Percentiles rank a stretch among this genome's conserved stretches.
These are phyloP conservation scores for Drosophila mettleri DNA, from an alignment of 2,888 invertebrate genomes.

Conservation along the genomic window DNA sequence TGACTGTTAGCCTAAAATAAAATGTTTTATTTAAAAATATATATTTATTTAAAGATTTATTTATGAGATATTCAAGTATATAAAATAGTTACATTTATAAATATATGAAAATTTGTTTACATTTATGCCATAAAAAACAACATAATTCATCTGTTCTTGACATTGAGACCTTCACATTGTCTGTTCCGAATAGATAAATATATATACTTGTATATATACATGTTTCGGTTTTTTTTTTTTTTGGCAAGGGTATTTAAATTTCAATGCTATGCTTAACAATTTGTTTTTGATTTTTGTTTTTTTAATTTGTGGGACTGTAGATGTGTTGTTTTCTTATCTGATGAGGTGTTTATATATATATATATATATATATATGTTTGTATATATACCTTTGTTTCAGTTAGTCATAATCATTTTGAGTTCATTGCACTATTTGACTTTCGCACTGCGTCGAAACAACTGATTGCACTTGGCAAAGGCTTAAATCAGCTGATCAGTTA, in stretches of 20 bases:
- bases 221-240: slow-evolving; percentile 8
- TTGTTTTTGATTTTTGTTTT: slow-evolving; percentile 10
- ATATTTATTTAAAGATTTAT: not conserved
- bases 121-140: slow-evolving; percentile 1
- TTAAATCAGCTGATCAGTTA: slow-evolving; percentile 54
- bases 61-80: too few relatives aligned
- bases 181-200: not conserved
- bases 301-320: slow-evolving; percentile 36
- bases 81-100: too few relatives aligned
- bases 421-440: slow-evolving; percentile 66
- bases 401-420: slow-evolving; percentile 56
- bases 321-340: slow-evolving; percentile 35
- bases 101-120: not conserved
- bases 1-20: too few relatives aligned
- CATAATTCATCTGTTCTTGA: slow-evolving; percentile 35
- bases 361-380: not conserved
- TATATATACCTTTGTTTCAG: slow-evolving; percentile 1
- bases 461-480: slow-evolving; percentile 57
- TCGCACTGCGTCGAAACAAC: slow-evolving; percentile 16
- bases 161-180: slow-evolving; percentile 34
- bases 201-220: not conserved
- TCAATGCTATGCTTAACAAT: slow-evolving; percentile 15
- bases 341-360: not conserved
- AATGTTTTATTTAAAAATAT: not conserved
- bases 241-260: slow-evolving; percentile 39